phyloP scores from a whole-genome alignment of 2,113 vertebrate genomes.

The Xiphophorus hellerii region DNA sequence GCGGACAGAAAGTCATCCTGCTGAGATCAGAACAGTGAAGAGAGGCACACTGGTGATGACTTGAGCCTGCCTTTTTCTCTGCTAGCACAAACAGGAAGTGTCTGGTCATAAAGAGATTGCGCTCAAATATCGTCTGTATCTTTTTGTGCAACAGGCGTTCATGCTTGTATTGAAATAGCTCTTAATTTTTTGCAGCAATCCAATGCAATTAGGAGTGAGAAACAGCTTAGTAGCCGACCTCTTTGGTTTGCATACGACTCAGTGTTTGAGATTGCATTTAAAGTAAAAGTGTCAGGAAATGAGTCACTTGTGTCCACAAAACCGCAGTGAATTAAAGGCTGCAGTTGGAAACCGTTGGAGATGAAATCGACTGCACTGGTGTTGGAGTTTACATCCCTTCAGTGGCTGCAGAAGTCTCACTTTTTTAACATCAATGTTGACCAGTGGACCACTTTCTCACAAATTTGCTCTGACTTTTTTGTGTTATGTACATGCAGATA shows the following conservation, averaged over 20 bases:
- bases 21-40: background rate
- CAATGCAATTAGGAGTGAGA: background rate
- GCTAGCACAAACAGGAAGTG: slow-evolving; percentile 59
- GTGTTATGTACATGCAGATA: background rate
- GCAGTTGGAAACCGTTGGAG: slow-evolving; percentile 9
- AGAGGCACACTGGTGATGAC: background rate
- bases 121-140: background rate
- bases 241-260: slow-evolving; percentile 1
- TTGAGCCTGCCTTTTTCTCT: slow-evolving; percentile 6
- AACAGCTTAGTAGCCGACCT: background rate
- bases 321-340: background rate
- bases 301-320: slow-evolving; percentile 35
- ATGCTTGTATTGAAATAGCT: background rate
- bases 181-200: background rate
- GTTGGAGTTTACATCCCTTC: slow-evolving; percentile 12
- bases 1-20: too few species aligned
- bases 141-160: background rate
- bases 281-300: slow-evolving; percentile 24
- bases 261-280: background rate
- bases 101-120: slow-evolving; percentile 25
- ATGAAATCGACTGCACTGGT: background rate
- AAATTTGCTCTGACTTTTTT: background rate
- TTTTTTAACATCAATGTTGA: background rate
- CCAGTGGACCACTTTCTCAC: background rate
- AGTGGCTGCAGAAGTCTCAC: background rate